Percentiles rank a stretch among this genome's conserved stretches.
Conservation (phyloP, 2,888 invertebrate species). For the Lepidochitona cinerea region DNA sequence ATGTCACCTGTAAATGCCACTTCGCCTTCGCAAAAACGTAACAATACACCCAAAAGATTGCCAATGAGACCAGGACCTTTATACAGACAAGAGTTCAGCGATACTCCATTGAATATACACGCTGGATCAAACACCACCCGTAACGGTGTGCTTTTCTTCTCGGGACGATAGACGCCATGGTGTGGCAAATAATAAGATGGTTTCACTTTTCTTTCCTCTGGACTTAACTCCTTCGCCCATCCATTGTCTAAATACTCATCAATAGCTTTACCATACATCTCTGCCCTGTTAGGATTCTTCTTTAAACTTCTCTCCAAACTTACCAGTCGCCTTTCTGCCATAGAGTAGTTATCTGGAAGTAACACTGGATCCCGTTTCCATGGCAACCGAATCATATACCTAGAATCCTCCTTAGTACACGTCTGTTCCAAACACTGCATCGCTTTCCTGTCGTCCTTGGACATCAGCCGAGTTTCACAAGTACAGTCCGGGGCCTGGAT, state of each 20-base stretch:
- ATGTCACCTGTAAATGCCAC: constrained; percentile 7
- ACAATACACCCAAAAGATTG: background rate
- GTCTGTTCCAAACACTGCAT: background rate
- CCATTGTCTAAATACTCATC: no score
- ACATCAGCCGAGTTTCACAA: background rate
- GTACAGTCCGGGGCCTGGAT: constrained; percentile 9
- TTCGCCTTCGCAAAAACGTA: background rate
- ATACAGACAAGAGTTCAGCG: no score
- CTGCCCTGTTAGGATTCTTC: constrained; percentile 6
- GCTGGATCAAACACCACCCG: constrained; percentile 22
- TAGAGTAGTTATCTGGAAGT: constrained; percentile 10
- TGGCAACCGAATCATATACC: constrained; percentile 8
- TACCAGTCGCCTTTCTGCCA: constrained; percentile 8
- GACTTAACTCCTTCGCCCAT: no score
- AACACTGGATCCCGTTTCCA: constrained; percentile 14
- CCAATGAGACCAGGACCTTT: no score
- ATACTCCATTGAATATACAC: constrained; percentile 1
- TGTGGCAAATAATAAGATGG: constrained; percentile 15
- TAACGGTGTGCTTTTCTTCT: no score
- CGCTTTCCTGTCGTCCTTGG: background rate
- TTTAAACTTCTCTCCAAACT: constrained; percentile 13
- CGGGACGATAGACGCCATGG: constrained; percentile 18
- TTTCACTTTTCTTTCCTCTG: background rate
- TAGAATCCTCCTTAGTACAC: background rate
- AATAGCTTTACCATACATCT: constrained; percentile 5